phyloP scores from a whole-genome alignment of 2,797 vertebrate genomes.

The Buphagus erythrorhynchus region DNA sequence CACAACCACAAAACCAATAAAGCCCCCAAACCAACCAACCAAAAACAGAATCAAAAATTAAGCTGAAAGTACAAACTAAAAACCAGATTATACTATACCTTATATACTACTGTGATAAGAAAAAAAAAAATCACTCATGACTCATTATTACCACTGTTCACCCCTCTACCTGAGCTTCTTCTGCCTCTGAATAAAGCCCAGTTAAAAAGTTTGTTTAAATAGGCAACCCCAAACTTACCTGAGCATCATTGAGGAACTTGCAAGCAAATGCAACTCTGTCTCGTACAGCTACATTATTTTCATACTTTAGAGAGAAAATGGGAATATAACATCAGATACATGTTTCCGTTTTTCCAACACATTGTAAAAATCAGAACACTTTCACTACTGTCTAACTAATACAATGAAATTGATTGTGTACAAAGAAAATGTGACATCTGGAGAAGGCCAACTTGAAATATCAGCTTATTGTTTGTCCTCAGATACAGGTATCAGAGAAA shows the following conservation, averaged over 20 bases:
- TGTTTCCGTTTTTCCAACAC: neutral
- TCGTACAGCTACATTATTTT: constrained; percentile 92
- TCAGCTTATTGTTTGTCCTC: neutral
- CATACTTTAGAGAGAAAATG: constrained; percentile 82
- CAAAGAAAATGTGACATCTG: neutral
- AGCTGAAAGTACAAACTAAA: neutral
- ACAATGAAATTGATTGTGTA: neutral
- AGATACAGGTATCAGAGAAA: neutral
- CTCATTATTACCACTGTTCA: neutral
- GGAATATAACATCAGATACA: neutral
- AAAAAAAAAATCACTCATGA: neutral
- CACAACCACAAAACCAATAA: neutral
- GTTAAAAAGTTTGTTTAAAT: neutral
- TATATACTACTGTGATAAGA: neutral
- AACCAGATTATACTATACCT: neutral
- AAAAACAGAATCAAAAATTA: neutral
- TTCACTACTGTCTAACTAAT: neutral
- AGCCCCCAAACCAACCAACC: neutral
- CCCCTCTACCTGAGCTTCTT: neutral
- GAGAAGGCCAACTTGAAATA: neutral
- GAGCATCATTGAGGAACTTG: constrained; percentile 93
- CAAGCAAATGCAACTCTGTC: constrained; percentile 97
- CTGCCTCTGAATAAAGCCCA: neutral
- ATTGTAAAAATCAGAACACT: neutral
- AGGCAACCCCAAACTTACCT: constrained; percentile 80